phyloP scores from a whole-genome alignment of 2,113 vertebrate species.

The Sylvietta virens region DNA sequence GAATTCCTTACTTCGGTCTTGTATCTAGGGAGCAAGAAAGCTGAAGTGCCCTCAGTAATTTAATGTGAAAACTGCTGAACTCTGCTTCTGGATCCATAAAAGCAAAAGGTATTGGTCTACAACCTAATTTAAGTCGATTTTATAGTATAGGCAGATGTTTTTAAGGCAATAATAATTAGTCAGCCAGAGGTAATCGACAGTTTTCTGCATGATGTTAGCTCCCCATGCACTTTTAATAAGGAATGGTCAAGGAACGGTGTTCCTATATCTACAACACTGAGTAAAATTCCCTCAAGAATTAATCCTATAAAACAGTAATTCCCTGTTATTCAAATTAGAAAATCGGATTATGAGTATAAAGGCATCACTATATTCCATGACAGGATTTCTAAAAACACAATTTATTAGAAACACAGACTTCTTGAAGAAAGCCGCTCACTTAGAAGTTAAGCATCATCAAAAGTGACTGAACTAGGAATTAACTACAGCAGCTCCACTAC shows the following conservation, averaged over 20 bases:
- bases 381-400: background rate
- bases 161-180: slow-evolving; percentile 3
- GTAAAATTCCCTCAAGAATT: background rate
- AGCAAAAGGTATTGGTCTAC: background rate
- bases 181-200: slow-evolving; percentile 18
- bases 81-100: background rate
- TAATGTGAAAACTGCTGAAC: background rate
- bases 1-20: background rate
- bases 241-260: background rate
- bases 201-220: slow-evolving; percentile 2
- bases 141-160: background rate
- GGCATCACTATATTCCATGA: background rate
- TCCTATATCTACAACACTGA: background rate
- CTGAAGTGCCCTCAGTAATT: background rate
- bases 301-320: background rate
- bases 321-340: background rate
- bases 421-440: background rate
- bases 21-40: background rate
- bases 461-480: background rate
- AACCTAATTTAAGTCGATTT: background rate
- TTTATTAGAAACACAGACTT: background rate
- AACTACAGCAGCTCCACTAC: background rate
- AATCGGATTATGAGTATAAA: background rate
- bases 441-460: background rate
- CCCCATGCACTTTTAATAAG: slow-evolving; percentile 47